Percentiles rank a stretch among this genome's conserved stretches.
Conservation (phyloP, 2,113 vertebrate species). For the Catharus fuscescens region DNA sequence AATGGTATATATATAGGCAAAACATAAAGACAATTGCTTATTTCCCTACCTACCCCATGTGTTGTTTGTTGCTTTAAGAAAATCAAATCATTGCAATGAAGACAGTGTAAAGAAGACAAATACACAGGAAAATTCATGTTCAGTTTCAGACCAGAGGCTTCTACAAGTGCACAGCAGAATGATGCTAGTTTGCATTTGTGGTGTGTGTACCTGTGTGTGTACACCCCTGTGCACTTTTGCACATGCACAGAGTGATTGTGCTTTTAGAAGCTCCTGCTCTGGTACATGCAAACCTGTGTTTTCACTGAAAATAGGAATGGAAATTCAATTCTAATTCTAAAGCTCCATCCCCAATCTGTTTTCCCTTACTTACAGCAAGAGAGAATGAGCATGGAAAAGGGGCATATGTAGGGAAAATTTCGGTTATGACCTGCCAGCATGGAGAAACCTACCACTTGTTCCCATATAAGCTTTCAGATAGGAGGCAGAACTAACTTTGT, state of each 20-base stretch:
- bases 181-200: neutral
- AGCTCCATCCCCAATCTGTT: neutral
- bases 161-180: neutral
- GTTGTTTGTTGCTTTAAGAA: neutral
- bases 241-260: neutral
- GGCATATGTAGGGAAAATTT: neutral
- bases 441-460: neutral
- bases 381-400: neutral
- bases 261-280: neutral
- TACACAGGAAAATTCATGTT: neutral
- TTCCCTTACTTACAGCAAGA: neutral
- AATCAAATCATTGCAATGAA: neutral
- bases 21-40: neutral
- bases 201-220: neutral
- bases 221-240: neutral
- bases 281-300: neutral
- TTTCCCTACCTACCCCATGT: neutral
- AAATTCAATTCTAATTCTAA: neutral
- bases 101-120: neutral
- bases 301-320: neutral
- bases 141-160: neutral
- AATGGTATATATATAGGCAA: slow-evolving; percentile 45
- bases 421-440: neutral
- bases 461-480: neutral
- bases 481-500: neutral